Percentiles rank a stretch among this genome's conserved stretches.
Conservation (phyloP, 1,140 invertebrate genomes). For the Drosophila willistoni region DNA sequence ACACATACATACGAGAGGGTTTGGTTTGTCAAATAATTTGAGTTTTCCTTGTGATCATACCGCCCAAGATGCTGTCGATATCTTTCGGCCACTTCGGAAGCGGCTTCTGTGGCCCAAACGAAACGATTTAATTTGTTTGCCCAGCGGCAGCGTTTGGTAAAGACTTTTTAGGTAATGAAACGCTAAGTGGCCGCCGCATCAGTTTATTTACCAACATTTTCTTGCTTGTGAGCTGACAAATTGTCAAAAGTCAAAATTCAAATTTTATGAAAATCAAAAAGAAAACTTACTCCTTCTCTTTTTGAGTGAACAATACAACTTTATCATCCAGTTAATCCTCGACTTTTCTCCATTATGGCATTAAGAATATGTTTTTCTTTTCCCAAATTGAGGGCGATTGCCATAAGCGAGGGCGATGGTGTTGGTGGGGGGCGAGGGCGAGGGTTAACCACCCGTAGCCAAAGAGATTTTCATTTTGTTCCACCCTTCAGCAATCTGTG, state of each 20-base stretch:
- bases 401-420: background rate
- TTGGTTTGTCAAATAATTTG: conserved; percentile 64
- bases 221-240: conserved; percentile 63
- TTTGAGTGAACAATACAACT: conserved; percentile 58
- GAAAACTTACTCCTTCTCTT: background rate
- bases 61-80: conserved; percentile 31
- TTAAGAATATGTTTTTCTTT: conserved; percentile 61
- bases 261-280: conserved; percentile 14
- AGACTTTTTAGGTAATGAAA: conserved; percentile 56
- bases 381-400: conserved; percentile 46
- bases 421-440: too few relatives aligned
- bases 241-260: conserved; percentile 41
- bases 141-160: conserved; percentile 65
- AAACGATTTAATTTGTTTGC: conserved; percentile 78
- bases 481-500: conserved; percentile 49
- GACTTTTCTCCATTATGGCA: conserved; percentile 66
- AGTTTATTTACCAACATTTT: conserved; percentile 62
- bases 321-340: conserved; percentile 63
- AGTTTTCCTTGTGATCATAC: conserved; percentile 59
- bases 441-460: conserved; percentile 75
- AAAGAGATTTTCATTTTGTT: conserved; percentile 50
- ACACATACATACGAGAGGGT: background rate
- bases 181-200: conserved; percentile 68
- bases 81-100: conserved; percentile 65
- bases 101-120: conserved; percentile 72